These are phyloP conservation scores for Plagodis dolabraria DNA, from an alignment of 2,888 invertebrate genomes.

Conservation along the genomic window DNA sequence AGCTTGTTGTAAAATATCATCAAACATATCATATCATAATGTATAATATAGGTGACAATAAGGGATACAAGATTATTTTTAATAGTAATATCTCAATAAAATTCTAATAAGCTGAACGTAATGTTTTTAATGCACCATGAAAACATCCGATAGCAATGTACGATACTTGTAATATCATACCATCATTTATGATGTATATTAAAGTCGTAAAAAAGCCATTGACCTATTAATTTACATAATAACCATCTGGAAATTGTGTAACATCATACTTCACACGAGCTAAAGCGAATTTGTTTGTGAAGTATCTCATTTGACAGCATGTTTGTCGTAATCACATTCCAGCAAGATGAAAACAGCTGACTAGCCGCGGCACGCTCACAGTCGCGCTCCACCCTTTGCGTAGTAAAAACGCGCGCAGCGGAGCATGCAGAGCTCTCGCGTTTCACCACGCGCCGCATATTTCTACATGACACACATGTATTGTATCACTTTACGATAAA, in stretches of 20 bases:
- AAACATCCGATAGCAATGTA: too few relatives aligned
- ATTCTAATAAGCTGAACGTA: too few relatives aligned
- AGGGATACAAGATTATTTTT: too few relatives aligned
- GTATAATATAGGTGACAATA: too few relatives aligned
- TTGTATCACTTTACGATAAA: conserved; percentile 54
- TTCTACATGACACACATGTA: conserved; percentile 77
- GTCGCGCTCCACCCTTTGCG: conserved; percentile 39
- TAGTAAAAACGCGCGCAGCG: conserved; percentile 67
- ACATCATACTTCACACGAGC: neutral
- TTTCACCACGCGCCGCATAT: conserved; percentile 78
- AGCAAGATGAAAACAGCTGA: conserved; percentile 23
- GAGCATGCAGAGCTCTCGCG: conserved; percentile 72
- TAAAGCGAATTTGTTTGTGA: neutral
- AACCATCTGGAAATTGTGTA: too few relatives aligned
- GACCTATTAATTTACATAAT: neutral
- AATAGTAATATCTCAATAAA: too few relatives aligned
- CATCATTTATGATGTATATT: too few relatives aligned
- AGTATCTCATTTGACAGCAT: neutral
- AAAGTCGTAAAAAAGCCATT: neutral
- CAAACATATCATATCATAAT: too few relatives aligned
- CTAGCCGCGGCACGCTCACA: conserved; percentile 37
- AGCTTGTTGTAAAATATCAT: too few relatives aligned
- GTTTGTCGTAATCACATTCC: conserved; percentile 1
- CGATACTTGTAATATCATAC: too few relatives aligned
- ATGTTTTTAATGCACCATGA: too few relatives aligned